These are phyloP conservation scores for Caenorhabditis doughertyi DNA, from an alignment of 2,888 invertebrate genomes.

Conservation along the genomic window DNA sequence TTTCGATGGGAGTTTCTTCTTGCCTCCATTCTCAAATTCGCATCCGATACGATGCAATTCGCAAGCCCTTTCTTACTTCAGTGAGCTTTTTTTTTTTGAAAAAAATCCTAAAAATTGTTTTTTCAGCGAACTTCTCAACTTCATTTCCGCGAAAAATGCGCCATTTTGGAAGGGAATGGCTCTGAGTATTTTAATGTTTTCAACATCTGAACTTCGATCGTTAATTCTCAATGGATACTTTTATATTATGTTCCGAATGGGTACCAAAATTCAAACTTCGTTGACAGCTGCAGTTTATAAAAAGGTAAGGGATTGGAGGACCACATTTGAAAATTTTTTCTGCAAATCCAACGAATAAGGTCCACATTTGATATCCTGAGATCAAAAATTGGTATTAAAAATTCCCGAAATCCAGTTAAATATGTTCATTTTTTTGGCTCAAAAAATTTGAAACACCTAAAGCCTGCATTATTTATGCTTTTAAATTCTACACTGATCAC, in stretches of 20 bases:
- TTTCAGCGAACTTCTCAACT: constrained; percentile 83
- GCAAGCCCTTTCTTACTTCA: constrained; percentile 92
- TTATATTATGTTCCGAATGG: constrained; percentile 84
- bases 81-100: constrained; percentile 85
- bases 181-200: constrained; percentile 83
- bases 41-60: constrained; percentile 87
- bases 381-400: no score
- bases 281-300: constrained; percentile 84
- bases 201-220: constrained; percentile 83
- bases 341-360: no score
- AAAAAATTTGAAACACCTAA: no score
- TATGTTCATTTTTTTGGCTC: no score
- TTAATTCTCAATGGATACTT: constrained; percentile 84
- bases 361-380: no score
- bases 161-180: constrained; percentile 79
- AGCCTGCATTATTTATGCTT: no score
- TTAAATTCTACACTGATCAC: no score
- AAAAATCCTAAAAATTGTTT: not conserved
- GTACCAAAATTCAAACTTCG: constrained; percentile 84
- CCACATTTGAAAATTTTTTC: no score
- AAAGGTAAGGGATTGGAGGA: constrained; percentile 83
- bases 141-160: constrained; percentile 77
- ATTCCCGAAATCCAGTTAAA: no score
- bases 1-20: constrained; percentile 92
- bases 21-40: constrained; percentile 86